Evolutionary conservation across 2,113 vertebrate genomes (phyloP).

Genomic region (Tachysurus vachellii): DNA sequence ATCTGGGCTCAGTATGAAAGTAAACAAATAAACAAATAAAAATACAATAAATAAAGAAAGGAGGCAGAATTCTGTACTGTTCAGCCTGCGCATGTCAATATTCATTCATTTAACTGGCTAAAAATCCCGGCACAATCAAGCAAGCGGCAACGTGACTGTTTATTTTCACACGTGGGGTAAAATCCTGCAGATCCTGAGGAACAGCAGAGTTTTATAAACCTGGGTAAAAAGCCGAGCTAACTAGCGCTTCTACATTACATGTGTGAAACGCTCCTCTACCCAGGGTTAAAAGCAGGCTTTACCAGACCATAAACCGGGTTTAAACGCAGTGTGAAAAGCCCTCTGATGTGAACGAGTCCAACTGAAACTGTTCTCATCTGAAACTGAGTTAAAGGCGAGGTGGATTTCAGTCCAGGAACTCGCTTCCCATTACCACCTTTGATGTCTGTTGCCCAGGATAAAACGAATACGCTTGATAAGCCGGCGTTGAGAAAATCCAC

Average conservation of each 20-base stretch:
- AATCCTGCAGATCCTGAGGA: no score
- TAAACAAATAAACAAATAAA: no score
- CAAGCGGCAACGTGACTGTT: not conserved
- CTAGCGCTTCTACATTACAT: no score
- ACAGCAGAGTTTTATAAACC: no score
- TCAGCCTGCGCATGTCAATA: no score
- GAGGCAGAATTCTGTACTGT: no score
- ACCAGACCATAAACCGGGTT: no score
- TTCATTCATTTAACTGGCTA: not conserved
- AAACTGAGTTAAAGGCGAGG: conserved; percentile 1
- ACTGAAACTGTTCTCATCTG: conserved; percentile 19
- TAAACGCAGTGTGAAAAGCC: conserved; percentile 6
- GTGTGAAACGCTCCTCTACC: no score
- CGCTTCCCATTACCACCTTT: conserved; percentile 46
- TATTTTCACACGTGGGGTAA: not conserved
- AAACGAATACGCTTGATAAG: conserved; percentile 35
- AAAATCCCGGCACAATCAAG: not conserved
- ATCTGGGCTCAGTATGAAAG: no score
- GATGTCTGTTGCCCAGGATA: conserved; percentile 45
- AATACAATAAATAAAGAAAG: no score
- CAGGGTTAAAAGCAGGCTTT: no score
- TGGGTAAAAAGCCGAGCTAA: no score
- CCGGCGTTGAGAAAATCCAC: conserved; percentile 5
- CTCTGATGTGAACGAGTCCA: conserved; percentile 24
- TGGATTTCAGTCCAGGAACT: conserved; percentile 42